Percentiles rank a stretch among this genome's conserved stretches.
phyloP scores from a whole-genome alignment of 2,888 invertebrate genomes.

The Nudaria mundana region DNA sequence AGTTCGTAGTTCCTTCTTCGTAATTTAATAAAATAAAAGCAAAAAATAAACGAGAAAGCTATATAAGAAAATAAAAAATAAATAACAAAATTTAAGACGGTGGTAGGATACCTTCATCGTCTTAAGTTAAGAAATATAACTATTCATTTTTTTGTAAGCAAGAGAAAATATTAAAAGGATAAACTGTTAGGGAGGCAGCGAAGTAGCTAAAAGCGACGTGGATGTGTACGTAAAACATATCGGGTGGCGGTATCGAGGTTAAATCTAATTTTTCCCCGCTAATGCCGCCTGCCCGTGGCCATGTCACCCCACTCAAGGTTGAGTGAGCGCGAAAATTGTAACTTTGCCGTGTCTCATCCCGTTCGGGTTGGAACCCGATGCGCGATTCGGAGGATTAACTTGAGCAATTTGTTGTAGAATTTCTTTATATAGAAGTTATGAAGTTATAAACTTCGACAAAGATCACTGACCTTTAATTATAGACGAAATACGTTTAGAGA shows the following conservation, averaged over 20 bases:
- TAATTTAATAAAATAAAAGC: no score
- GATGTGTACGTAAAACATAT: slow-evolving; percentile 52
- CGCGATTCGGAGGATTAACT: slow-evolving; percentile 26
- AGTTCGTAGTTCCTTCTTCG: no score
- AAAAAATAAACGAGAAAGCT: no score
- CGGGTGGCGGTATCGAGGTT: slow-evolving; percentile 59
- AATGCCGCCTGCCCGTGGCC: slow-evolving; percentile 52
- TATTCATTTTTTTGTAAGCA: slow-evolving; percentile 40
- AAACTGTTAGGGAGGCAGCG: slow-evolving; percentile 53
- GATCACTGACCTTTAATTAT: no score
- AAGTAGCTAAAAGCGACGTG: slow-evolving; percentile 54
- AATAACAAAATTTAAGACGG: no score
- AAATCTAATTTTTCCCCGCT: slow-evolving; percentile 76
- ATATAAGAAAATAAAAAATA: no score
- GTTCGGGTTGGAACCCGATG: slow-evolving; percentile 34
- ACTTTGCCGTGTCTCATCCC: slow-evolving; percentile 38
- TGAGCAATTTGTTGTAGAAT: slow-evolving; percentile 22
- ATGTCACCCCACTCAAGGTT: slow-evolving; percentile 49
- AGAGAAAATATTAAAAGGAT: slow-evolving; percentile 61
- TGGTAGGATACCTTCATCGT: no score
- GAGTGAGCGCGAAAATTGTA: slow-evolving; percentile 68
- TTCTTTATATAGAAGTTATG: slow-evolving; percentile 8
- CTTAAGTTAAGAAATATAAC: slow-evolving; percentile 57
- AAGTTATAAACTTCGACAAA: no score
- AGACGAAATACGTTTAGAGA: no score